Base-by-base conservation (phyloP, 2,113 vertebrate genomes). In the Copsychus sechellarum region DNA sequence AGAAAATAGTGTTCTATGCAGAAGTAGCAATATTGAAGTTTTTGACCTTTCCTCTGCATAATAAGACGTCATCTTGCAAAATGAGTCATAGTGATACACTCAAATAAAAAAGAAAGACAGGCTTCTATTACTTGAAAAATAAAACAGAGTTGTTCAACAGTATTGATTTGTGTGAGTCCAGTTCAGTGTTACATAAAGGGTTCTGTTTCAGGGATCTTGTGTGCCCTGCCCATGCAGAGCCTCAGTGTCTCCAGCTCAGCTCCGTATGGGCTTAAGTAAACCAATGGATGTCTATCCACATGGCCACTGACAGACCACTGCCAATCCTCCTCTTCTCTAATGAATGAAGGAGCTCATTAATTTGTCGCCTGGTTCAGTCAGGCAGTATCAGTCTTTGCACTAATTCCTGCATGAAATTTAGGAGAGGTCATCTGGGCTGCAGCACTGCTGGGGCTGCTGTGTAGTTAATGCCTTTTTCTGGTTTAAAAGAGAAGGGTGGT, bases 1-100 rank as follows among this genome's bases (percentile, higher is more conserved):
- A 92, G 48, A 73, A 85, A 92, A 91, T 42, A 86, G 62, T 87
- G 96, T 85, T 81, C 69, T 74, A 14, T 85, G 95, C 89, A 94
- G 84, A 96, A 91, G 60, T 78, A 85, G 77, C 65, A 90, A 34
- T 76, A 80, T 54, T 43, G 66, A 83, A 70, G 47, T 50, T 92
- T 95, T 81, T 95, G 58, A 47, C 60, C 76, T 88, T 94, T 92
- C 34, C 34, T 82, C 58, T 82, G 7, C 71, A 9, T 67, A 62
- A 26, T 74, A 90, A 86, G 74, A 91, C 16, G 23, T 87, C 85
- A 91, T 7, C 58, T 62, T 93, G 71, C 71, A 73, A 85, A 90
- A 70, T 90, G 67, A 95, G 76, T 94, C 87, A 78, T 33, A 47
- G 54, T 26, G 78, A 85, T 79, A 40, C 16, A 40, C 31, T 79